Evolutionary conservation across 2,797 vertebrate genomes (phyloP), one percentile per base, ranked within the genome.

Genomic region (Clamator glandarius): DNA sequence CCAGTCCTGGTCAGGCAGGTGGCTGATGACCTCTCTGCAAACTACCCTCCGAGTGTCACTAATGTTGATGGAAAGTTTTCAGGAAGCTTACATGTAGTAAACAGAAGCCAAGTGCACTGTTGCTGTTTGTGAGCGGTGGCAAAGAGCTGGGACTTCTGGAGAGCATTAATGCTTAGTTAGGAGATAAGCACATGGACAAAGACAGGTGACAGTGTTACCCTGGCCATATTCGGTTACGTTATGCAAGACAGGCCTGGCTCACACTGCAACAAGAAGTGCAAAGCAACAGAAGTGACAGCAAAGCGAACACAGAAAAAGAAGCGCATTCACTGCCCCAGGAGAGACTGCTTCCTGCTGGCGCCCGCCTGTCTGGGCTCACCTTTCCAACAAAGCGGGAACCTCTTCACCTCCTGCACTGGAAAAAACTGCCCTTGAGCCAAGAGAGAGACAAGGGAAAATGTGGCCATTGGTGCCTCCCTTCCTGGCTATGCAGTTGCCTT

Each of bases 291-390:
- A 58, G 70, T 8, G 79, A 50, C 59, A 88, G 67, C 3, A 1
- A 69, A 73, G 73, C 8, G 0, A 23, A 44, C 46, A 85, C 1
- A 16, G 66, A 55, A 50, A 55, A 4, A 59, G 84, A 12, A 51
- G 54, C 76, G 83, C 89, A 68, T 77, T 54, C 64, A 41, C 52
- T 33, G 72, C 57, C 57, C 46, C 54, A 58, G 36, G 57, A 84
- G 36, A 67, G 19, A 8, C 25, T 25, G 44, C 25, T 75, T 86
- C 69, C 59, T 41, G 57, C 57, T 0, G 72, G 81, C 8, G 42
- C 91, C 94, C 36, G 87, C 61, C 89, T 80, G 93, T 64, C 94
- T 92, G 87, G 41, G 89, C 55, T 81, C 54, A 54, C n/a, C 67
- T 84, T 48, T 50, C 44, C 35, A 50, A 9, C 81, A 93, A 70